These are phyloP conservation scores for Reticulitermes lucifugus DNA, from an alignment of 2,888 invertebrate genomes.

Conservation along the genomic window DNA sequence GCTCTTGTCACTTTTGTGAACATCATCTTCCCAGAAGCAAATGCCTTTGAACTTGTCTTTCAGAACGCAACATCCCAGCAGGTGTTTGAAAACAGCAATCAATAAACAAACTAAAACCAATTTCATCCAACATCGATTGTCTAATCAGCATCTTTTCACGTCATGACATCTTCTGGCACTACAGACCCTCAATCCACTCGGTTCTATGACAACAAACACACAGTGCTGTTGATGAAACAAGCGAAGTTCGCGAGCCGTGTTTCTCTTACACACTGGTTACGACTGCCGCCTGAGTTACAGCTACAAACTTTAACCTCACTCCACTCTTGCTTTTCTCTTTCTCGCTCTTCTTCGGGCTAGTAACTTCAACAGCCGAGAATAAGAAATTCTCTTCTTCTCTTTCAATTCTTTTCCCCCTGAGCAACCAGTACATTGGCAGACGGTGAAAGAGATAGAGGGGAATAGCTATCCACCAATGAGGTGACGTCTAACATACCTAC, in stretches of 20 bases:
- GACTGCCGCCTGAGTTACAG: background rate
- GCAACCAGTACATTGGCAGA: background rate
- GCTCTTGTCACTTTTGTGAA: background rate
- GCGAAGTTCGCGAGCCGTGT: constrained; percentile 25
- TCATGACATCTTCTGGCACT: background rate
- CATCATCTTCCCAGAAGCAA: constrained; percentile 26
- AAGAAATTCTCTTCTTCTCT: constrained; percentile 27
- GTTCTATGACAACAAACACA: constrained; percentile 20
- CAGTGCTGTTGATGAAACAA: background rate
- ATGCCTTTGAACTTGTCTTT: constrained; percentile 18
- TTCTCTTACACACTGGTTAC: constrained; percentile 8
- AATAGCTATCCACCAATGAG: constrained; percentile 26
- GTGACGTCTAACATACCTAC: constrained; percentile 17
- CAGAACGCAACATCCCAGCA: background rate
- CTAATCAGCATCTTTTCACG: constrained; percentile 21
- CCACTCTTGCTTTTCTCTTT: background rate
- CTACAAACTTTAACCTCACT: background rate
- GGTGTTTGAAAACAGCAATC: constrained; percentile 11
- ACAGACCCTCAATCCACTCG: background rate
- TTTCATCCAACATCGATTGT: background rate
- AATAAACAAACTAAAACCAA: constrained; percentile 23
- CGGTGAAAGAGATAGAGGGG: constrained; percentile 19
- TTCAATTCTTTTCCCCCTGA: constrained; percentile 34
- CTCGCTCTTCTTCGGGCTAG: constrained; percentile 15
- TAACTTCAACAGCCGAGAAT: constrained; percentile 19